These are phyloP conservation scores for Anthophora plumipes DNA, from an alignment of 2,888 invertebrate species.

Conservation along the genomic window DNA sequence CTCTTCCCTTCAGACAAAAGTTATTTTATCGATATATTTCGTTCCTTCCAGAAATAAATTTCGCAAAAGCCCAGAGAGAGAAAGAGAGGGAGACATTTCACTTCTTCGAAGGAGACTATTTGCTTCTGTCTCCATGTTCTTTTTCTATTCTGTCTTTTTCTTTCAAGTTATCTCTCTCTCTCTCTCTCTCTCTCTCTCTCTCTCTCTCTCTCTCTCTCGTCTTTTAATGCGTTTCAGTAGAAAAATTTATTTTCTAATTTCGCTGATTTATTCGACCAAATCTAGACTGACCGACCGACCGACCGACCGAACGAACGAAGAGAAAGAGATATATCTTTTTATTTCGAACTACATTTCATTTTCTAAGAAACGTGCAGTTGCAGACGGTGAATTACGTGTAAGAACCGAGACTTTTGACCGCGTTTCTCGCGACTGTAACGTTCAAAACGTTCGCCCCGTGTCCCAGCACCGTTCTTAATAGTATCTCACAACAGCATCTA, in stretches of 20 bases:
- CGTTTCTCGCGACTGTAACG: background rate
- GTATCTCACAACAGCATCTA: slow-evolving; percentile 35
- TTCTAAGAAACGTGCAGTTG: slow-evolving; percentile 7
- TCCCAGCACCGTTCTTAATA: slow-evolving; percentile 5
- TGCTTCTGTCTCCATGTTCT: slow-evolving; percentile 32
- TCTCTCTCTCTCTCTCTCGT: background rate
- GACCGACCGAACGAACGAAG: too few species aligned
- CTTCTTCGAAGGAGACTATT: slow-evolving; percentile 21
- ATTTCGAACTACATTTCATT: slow-evolving; percentile 28
- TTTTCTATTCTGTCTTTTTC: background rate
- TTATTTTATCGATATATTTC: slow-evolving; percentile 48
- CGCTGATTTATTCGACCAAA: slow-evolving; percentile 44
- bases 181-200: background rate
- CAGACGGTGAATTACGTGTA: slow-evolving; percentile 8
- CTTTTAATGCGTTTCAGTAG: slow-evolving; percentile 12
- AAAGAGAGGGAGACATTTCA: slow-evolving; percentile 17
- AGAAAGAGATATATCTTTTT: slow-evolving; percentile 20
- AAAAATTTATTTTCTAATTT: slow-evolving; percentile 49
- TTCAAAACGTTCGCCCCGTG: background rate
- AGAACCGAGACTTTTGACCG: slow-evolving; percentile 2
- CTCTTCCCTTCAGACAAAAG: slow-evolving; percentile 16
- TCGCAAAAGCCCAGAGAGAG: slow-evolving; percentile 13
- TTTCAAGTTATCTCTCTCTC: too few species aligned
- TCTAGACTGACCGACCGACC: background rate
- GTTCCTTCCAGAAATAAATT: slow-evolving; percentile 56